Evolutionary conservation across 2,888 invertebrate genomes (phyloP).

Genomic region (Drosophila yooni): DNA sequence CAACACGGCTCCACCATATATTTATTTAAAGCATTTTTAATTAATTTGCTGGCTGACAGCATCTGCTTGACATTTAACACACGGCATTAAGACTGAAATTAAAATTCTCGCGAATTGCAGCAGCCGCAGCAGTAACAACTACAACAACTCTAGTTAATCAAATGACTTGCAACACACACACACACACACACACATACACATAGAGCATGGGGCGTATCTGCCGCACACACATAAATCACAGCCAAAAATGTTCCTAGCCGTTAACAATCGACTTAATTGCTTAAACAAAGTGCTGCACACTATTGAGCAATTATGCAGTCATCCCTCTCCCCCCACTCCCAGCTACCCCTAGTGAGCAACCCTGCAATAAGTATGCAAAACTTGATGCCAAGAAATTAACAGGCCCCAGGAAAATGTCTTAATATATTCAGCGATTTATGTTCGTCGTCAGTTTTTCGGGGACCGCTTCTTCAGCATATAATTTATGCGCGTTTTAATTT

Average conservation of each 20-base stretch:
- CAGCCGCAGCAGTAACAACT: slow-evolving; percentile 31
- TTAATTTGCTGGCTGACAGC: slow-evolving; percentile 72
- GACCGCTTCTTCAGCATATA: slow-evolving; percentile 53
- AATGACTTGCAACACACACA: slow-evolving; percentile 57
- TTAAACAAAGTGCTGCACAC: slow-evolving; percentile 72
- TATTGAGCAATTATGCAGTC: slow-evolving; percentile 76
- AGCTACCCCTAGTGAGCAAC: neutral
- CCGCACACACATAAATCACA: slow-evolving; percentile 66
- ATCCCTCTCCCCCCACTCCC: neutral
- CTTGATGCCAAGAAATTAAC: slow-evolving; percentile 58
- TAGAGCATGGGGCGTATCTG: slow-evolving; percentile 18
- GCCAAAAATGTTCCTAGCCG: slow-evolving; percentile 2
- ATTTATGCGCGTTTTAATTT: slow-evolving; percentile 81
- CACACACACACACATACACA: neutral
- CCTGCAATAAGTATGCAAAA: slow-evolving; percentile 57
- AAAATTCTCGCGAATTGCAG: slow-evolving; percentile 67
- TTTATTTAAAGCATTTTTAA: slow-evolving; percentile 67
- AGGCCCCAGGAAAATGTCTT: slow-evolving; percentile 66
- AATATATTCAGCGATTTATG: slow-evolving; percentile 74
- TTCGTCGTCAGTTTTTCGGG: slow-evolving; percentile 34
- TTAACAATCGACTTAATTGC: slow-evolving; percentile 61
- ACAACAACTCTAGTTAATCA: slow-evolving; percentile 71
- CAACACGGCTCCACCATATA: neutral
- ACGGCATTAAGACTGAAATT: slow-evolving; percentile 54
- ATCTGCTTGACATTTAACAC: slow-evolving; percentile 71